Conservation (phyloP, 2,888 invertebrate genomes). For the Stenodera caucasica region DNA sequence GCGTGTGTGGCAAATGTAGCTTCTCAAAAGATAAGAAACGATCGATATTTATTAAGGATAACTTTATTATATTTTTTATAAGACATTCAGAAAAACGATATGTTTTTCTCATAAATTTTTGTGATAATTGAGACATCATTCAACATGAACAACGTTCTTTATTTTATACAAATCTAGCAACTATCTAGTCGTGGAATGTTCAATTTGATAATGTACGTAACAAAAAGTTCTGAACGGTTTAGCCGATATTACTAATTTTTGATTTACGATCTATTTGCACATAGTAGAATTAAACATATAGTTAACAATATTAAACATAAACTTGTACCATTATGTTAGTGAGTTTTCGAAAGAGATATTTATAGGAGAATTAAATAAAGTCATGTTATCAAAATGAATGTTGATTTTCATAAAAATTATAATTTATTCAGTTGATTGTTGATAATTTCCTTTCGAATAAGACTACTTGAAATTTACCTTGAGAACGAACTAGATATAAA, state of each 20-base stretch:
- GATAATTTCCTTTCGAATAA: too few species aligned
- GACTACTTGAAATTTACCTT: too few species aligned
- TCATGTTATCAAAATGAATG: neutral
- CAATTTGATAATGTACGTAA: conserved; percentile 22
- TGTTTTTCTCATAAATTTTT: neutral
- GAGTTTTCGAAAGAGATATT: neutral
- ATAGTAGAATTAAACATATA: neutral
- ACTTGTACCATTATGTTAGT: neutral
- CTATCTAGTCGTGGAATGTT: conserved; percentile 37
- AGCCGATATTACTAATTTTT: neutral
- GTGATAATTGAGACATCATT: neutral
- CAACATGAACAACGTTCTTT: neutral
- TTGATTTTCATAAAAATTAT: too few species aligned
- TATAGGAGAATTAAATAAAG: conserved; percentile 3
- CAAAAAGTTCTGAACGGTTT: neutral
- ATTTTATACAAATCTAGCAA: neutral
- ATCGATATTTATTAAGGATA: conserved; percentile 1
- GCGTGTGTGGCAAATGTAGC: neutral
- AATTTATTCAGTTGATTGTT: too few species aligned
- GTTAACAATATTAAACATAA: neutral
- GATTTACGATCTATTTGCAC: neutral
- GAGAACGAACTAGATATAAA: too few species aligned
- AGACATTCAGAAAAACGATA: neutral
- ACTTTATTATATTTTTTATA: conserved; percentile 1
- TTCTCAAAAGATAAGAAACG: neutral